Conservation (phyloP, 2,888 invertebrate genomes). For the Cyclophora albipunctata region DNA sequence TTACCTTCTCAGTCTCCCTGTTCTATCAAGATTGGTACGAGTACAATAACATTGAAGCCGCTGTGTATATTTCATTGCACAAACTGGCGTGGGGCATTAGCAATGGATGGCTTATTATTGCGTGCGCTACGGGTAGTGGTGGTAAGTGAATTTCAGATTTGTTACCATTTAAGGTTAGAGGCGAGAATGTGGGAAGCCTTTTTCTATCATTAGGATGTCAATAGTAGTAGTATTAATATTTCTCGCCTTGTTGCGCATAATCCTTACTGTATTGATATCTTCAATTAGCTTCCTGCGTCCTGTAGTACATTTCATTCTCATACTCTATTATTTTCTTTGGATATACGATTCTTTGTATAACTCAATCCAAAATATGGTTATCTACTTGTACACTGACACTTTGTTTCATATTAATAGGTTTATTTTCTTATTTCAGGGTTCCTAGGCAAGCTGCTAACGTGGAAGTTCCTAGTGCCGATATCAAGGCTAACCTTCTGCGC, state of each 20-base stretch:
- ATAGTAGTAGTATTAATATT: too few species aligned
- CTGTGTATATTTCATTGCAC: conserved; percentile 79
- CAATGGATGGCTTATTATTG: conserved; percentile 80
- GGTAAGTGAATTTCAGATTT: conserved; percentile 43
- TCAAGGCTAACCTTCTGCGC: conserved; percentile 83
- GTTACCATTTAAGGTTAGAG: neutral
- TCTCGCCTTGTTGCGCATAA: too few species aligned
- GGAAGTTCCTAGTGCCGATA: conserved; percentile 78
- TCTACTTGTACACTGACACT: too few species aligned
- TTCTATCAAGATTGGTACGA: conserved; percentile 79
- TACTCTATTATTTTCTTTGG: too few species aligned
- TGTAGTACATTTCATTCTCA: too few species aligned
- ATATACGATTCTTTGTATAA: too few species aligned
- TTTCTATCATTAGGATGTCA: too few species aligned
- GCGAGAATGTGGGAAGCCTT: too few species aligned
- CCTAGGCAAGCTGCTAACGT: conserved; percentile 72
- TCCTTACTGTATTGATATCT: too few species aligned
- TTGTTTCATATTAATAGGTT: too few species aligned
- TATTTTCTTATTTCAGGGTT: conserved; percentile 54
- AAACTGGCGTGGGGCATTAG: conserved; percentile 81
- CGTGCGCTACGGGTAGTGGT: conserved; percentile 81
- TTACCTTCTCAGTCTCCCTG: conserved; percentile 77
- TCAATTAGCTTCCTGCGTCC: too few species aligned
- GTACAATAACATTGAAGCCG: conserved; percentile 75
- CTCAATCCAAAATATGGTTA: too few species aligned